Evolutionary conservation across 1,140 invertebrate genomes (phyloP), one percentile per base, ranked within the genome.

Genomic region (Hyles euphorbiae): DNA sequence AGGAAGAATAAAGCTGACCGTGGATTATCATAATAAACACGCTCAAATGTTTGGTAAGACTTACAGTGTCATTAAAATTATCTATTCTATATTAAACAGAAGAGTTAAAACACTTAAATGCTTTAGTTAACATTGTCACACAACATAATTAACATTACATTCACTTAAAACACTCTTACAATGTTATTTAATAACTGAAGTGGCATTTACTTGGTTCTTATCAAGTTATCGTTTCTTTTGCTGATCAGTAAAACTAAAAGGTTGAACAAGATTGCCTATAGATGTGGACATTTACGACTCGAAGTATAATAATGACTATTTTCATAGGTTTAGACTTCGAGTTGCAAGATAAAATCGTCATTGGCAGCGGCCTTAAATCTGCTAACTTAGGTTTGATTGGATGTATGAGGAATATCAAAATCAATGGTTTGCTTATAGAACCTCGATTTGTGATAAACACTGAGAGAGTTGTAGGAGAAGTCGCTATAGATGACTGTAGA

Each of bases 401-500:
- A 7, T 98, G 97, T 76, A 96, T 98, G 90, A 91, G 95, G 59
- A 94, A 97, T 67, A 94, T 98, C 46, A 91, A 92, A 76, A 94
- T 98, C n/a, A 96, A 98, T 73, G 93, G 92, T 5, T 83, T 91
- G 12, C 74, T 90, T 4, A 90, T 96, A 32, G 96, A 97, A 75
- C 93, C 93, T 0, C 85, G 96, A 69, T 92, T 93, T 64, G 92
- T 98, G 4, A 93, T 97, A 11, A 94, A 95, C 68, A 95, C 95
- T 3, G 92, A 95, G 67, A 87, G 94, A 69, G 92, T 95, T 3
- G 93, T 96, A 3, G 96, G 96, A 9, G 95, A 97, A 87, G 94
- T 98, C 1, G 95, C 95, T 0, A 90, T 98, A 53, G 97, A 98
- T 70, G 96, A 98, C 69, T 98, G 97, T 82, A 92, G 95, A 64